Percentiles rank a stretch among this genome's conserved stretches.
phyloP scores from a whole-genome alignment of 2,797 vertebrate species.

The Anabacerthia variegaticeps region DNA sequence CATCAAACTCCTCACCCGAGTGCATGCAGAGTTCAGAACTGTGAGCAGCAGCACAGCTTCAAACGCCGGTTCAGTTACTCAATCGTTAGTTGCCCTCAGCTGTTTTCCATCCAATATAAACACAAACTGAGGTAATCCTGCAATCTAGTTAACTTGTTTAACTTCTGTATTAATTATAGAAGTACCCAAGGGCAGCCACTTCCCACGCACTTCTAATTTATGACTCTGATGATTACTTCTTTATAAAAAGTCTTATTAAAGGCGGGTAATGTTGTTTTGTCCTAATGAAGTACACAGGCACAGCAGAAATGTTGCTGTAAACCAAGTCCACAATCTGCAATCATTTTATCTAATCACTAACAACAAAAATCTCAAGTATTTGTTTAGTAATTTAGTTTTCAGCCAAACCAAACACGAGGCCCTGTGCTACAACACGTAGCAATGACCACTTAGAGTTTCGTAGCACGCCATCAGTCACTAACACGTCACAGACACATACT shows the following conservation, averaged over 20 bases:
- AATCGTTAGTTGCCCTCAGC: constrained; percentile 40
- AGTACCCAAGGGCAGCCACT: constrained; percentile 59
- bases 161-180: constrained; percentile 71
- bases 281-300: constrained; percentile 50
- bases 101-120: constrained; percentile 69
- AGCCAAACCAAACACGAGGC: background rate
- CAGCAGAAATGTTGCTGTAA: constrained; percentile 34
- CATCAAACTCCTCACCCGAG: background rate
- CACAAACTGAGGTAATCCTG: constrained; percentile 53
- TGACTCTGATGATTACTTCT: constrained; percentile 28
- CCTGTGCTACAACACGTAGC: background rate
- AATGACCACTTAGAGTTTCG: background rate
- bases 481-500: background rate
- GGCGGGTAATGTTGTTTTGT: constrained; percentile 15
- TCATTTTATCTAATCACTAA: constrained; percentile 24
- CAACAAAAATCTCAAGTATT: constrained; percentile 12
- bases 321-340: constrained; percentile 40
- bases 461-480: background rate
- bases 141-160: constrained; percentile 57
- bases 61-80: background rate
- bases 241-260: constrained; percentile 51
- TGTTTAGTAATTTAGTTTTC: background rate
- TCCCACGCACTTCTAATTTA: constrained; percentile 47
- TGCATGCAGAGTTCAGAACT: background rate
- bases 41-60: background rate